These are phyloP conservation scores for Emydura subglobosa DNA, from an alignment of 2,113 vertebrate genomes.

Conservation along the genomic window DNA sequence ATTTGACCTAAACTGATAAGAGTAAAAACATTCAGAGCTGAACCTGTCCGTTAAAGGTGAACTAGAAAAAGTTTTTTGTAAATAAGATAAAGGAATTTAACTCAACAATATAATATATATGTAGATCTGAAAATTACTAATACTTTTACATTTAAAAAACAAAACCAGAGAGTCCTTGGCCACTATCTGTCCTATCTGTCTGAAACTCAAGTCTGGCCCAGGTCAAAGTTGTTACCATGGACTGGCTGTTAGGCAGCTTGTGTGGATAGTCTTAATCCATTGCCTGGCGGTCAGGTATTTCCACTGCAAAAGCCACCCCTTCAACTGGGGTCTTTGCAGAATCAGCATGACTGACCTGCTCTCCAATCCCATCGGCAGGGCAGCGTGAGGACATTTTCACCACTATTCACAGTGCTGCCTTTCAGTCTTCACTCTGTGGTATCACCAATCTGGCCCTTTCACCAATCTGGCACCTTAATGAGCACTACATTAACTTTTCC, in stretches of 20 bases:
- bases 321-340: slow-evolving; percentile 1
- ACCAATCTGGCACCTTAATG: slow-evolving; percentile 51
- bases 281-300: background rate
- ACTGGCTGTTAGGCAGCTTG: background rate
- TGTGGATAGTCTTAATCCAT: background rate
- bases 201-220: background rate
- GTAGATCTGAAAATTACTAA: slow-evolving; percentile 11
- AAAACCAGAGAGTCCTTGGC: background rate
- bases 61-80: background rate
- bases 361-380: slow-evolving; percentile 55
- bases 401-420: background rate
- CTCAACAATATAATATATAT: background rate
- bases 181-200: background rate
- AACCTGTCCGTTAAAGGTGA: slow-evolving; percentile 36
- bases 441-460: slow-evolving; percentile 50
- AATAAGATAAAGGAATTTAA: slow-evolving; percentile 42
- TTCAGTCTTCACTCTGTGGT: slow-evolving; percentile 17
- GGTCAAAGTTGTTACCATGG: background rate
- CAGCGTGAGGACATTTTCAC: slow-evolving; percentile 38
- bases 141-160: slow-evolving; percentile 9
- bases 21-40: background rate
- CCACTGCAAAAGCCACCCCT: fast-evolving
- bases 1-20: slow-evolving; percentile 50
- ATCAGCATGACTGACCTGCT: slow-evolving; percentile 51
- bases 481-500: slow-evolving; percentile 61